These are phyloP conservation scores for Columba janthina DNA, from an alignment of 2,113 vertebrate genomes.

Conservation along the genomic window DNA sequence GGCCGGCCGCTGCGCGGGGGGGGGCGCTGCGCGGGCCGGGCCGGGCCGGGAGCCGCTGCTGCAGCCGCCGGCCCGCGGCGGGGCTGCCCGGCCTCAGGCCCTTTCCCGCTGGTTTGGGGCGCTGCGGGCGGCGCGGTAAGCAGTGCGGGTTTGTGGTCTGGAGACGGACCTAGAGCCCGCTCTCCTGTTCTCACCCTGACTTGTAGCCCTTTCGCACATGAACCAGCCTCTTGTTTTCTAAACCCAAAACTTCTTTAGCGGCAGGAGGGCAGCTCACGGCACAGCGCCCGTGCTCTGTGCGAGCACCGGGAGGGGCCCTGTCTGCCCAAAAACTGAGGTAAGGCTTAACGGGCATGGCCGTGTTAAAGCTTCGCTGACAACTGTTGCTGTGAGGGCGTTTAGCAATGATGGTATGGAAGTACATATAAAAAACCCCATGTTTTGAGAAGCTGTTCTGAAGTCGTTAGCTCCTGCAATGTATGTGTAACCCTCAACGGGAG, in stretches of 20 bases:
- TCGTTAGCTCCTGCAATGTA: no score
- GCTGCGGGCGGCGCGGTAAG: rapidly evolving
- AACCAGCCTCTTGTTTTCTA: neutral
- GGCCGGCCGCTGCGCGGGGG: no score
- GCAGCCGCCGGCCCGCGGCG: rapidly evolving
- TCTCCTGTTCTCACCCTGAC: neutral
- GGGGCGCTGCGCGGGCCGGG: rapidly evolving
- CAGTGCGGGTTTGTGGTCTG: neutral
- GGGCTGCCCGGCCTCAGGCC: rapidly evolving
- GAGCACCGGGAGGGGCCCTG: rapidly evolving
- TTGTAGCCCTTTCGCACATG: no score
- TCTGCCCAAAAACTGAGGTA: neutral
- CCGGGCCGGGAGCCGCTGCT: neutral
- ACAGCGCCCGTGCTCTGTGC: rapidly evolving
- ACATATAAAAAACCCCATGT: no score
- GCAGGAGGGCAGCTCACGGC: rapidly evolving
- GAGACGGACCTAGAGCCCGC: neutral
- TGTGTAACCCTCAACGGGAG: no score
- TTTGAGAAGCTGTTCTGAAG: no score
- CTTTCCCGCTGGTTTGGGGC: neutral
- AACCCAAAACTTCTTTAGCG: rapidly evolving
- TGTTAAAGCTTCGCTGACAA: neutral
- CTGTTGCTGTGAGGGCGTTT: neutral
- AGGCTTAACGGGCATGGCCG: neutral
- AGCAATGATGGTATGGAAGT: neutral